Base-by-base conservation (phyloP, 2,888 invertebrate species). In the Minunthozetes semirufus region DNA sequence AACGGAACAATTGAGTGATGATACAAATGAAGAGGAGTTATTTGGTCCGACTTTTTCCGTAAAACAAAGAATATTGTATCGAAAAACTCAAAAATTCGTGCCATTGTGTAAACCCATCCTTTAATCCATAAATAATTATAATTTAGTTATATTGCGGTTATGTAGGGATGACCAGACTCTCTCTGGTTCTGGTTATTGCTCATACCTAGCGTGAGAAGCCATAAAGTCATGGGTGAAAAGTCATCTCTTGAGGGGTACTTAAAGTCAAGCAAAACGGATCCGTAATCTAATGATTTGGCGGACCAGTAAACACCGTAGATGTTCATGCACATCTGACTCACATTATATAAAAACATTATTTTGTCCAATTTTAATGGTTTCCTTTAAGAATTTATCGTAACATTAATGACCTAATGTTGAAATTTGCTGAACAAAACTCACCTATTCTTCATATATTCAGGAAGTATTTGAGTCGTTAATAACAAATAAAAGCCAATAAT, bases 21-120 rank as follows among this genome's bases (percentile, higher is more conserved):
- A 38, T 72, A 72, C n/a, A 71, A 50, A 33, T 75, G 75, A 17
- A 75, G 61, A 19, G 53, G 19, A 13, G 75, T 72, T 4, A 75
- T 71, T 48, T 75, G 75, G 9, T 50, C 53, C 27, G 33, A 33
- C 29, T 72, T 75, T 42, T 73, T 73, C 3, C 73, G 13, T 42
- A 73, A 15, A n/a, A 73, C 73, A 61, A 73, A 73, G 42, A 73
- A 75, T 25, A 75, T 46, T 19, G 75, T 75, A 25, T 75, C 75
- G 25, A 75, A 33, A 17, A 75, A 38, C 11, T 75, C 75, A 0
- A 71, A 17, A 38, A 63, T 53, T n/a, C 75, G 53, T 17, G 61
- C n/a, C 56, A 53, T 1, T n/a, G 38, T 56, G 13, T 50, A 53
- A 25, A 53, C 11, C 75, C 75, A 75, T n/a, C 71, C 71, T 38